Percentiles rank a stretch among this genome's conserved stretches.
These are phyloP conservation scores for Sitophilus oryzae DNA, from an alignment of 1,140 invertebrate genomes.

Conservation along the genomic window DNA sequence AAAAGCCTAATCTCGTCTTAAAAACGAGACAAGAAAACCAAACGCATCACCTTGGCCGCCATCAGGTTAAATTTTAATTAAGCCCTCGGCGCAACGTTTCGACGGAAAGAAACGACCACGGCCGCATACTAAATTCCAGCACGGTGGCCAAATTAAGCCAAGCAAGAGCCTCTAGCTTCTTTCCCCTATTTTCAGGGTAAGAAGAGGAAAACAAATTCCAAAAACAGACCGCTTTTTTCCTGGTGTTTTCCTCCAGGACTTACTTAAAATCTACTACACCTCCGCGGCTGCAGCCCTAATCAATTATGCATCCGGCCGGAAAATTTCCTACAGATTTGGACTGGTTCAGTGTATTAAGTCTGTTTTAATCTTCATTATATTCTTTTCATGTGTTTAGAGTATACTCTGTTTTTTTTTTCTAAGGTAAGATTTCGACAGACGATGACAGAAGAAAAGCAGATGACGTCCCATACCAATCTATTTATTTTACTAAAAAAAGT, in stretches of 20 bases:
- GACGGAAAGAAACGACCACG: background rate
- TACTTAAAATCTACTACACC: slow-evolving; percentile 22
- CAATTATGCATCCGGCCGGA: slow-evolving; percentile 21
- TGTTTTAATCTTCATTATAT: no score
- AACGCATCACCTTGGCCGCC: background rate
- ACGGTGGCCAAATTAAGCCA: background rate
- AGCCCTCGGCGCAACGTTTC: background rate
- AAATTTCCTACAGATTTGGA: slow-evolving; percentile 18
- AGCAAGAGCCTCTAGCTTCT: background rate
- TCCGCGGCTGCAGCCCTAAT: slow-evolving; percentile 18
- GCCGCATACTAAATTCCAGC: background rate
- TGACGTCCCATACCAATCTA: no score
- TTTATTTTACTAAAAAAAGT: no score
- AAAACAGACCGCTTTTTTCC: background rate
- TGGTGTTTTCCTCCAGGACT: background rate
- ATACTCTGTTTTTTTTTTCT: no score
- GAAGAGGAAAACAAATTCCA: background rate
- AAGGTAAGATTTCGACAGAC: no score
- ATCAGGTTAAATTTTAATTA: background rate
- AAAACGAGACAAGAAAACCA: background rate
- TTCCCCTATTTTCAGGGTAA: background rate
- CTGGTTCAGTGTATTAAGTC: no score
- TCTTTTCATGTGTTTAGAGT: no score
- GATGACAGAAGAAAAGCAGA: no score
- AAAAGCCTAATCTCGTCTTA: no score